Evolutionary conservation across 1,140 invertebrate genomes (phyloP).

Genomic region (Zaprionus kolodkinae): DNA sequence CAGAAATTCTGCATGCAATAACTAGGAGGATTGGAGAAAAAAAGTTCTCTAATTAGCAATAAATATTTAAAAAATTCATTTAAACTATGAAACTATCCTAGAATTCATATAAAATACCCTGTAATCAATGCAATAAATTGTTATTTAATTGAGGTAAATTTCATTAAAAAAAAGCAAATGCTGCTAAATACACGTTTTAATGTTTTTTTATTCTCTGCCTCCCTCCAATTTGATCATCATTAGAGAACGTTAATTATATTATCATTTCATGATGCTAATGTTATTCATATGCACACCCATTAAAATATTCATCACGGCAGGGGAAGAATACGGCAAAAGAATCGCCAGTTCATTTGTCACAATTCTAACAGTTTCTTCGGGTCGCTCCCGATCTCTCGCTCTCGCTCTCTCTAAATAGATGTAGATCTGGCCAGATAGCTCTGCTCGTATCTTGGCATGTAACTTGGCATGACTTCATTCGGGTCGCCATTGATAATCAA

Average conservation of each 20-base stretch:
- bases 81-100: background rate
- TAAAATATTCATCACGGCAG: slow-evolving; percentile 10
- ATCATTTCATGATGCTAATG: slow-evolving; percentile 4
- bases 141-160: background rate
- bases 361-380: slow-evolving; percentile 20
- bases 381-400: background rate
- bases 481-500: slow-evolving; percentile 17
- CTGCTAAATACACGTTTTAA: background rate
- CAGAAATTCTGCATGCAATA: too few species aligned
- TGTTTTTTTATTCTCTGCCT: background rate
- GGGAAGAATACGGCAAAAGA: background rate
- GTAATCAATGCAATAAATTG: background rate
- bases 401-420: slow-evolving; percentile 14
- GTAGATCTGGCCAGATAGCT: slow-evolving; percentile 4
- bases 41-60: background rate
- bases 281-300: slow-evolving; percentile 3
- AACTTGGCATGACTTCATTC: slow-evolving; percentile 29
- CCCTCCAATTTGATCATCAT: background rate
- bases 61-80: background rate
- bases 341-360: slow-evolving; percentile 19
- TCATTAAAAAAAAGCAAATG: background rate
- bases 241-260: slow-evolving; percentile 14
- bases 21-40: background rate
- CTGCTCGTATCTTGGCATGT: background rate
- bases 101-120: background rate